These are phyloP conservation scores for Pseudococcus longispinus DNA, from an alignment of 2,888 invertebrate genomes.

Conservation along the genomic window DNA sequence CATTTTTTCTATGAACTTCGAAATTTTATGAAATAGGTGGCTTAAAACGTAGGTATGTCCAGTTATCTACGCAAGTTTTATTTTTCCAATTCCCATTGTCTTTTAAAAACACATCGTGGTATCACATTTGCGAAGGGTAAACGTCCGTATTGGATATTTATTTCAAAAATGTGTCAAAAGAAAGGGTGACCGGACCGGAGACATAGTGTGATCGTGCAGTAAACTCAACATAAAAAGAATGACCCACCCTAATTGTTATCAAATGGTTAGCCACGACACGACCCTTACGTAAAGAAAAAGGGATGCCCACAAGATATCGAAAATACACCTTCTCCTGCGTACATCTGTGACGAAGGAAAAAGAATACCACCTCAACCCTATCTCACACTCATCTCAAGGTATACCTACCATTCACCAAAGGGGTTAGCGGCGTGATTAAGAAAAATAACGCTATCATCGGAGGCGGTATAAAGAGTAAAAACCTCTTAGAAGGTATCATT, in stretches of 20 bases:
- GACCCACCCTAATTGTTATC: slow-evolving; percentile 31
- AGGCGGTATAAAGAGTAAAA: not conserved
- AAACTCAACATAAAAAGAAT: not conserved
- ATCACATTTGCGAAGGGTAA: not conserved
- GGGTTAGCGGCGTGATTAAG: not conserved
- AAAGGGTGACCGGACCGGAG: not conserved
- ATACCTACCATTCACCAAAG: not conserved
- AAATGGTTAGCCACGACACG: slow-evolving; percentile 8
- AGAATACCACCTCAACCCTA: not conserved
- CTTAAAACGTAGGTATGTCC: too few relatives aligned
- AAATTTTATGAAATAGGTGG: too few relatives aligned
- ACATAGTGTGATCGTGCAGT: not conserved
- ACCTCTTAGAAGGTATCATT: not conserved
- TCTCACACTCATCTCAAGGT: not conserved
- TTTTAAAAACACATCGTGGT: not conserved
- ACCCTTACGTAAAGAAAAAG: slow-evolving; percentile 20
- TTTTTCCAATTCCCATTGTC: not conserved
- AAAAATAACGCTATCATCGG: slow-evolving; percentile 1
- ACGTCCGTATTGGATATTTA: not conserved
- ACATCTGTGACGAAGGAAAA: not conserved
- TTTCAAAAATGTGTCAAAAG: slow-evolving; percentile 6
- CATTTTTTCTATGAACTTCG: too few relatives aligned
- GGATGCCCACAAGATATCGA: not conserved
- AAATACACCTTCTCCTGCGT: not conserved
- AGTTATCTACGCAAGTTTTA: too few relatives aligned